Evolutionary conservation across 2,888 invertebrate species (phyloP), one percentile per base, ranked within the genome.

Genomic region (Philaethria dido): DNA sequence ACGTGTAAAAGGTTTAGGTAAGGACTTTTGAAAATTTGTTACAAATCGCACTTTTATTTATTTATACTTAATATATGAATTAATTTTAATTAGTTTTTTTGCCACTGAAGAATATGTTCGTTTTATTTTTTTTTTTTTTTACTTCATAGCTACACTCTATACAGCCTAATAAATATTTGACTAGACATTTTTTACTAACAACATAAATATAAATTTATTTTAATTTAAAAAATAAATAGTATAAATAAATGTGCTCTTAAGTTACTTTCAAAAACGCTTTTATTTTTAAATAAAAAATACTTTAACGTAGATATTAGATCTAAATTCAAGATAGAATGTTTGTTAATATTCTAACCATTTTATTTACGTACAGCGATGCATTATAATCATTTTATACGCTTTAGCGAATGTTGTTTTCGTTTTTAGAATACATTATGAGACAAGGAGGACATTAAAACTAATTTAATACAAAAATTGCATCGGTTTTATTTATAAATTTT

Each of bases 341-440:
- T 50, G n/a, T 22, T 14, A 48, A 14, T 48, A 57, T 57, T 57
- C 57, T 57, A 22, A n/a, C 1, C 25, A 16, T 16, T 42, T 57
- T n/a, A 57, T 39, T 42, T 42, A 16, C 14, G 36, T 39, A 39
- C 20, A 14, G 42, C 16, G 25, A 57, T 57, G 42, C 57, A 57
- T 57, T 22, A 16, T n/a, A 57, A 57, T 25, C 16, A 42, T 14
- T 39, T 8, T 22, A 9, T 22, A 42, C 42, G n/a, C 4, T 57
- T 42, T 42, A 25, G 20, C 42, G 22, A 42, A n/a, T 42, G 22
- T 25, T 22, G 22, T n/a, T 39, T 55, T 42, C 29, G 57, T 22
- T 16, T 22, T 11, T 13, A 16, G 42, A 57, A 57, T 57, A 57
- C 57, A 5, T n/a, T 42, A 57, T 57, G 9, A 57, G 22, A 8